Conservation (phyloP, 1,140 invertebrate genomes). For the Atta cephalotes region DNA sequence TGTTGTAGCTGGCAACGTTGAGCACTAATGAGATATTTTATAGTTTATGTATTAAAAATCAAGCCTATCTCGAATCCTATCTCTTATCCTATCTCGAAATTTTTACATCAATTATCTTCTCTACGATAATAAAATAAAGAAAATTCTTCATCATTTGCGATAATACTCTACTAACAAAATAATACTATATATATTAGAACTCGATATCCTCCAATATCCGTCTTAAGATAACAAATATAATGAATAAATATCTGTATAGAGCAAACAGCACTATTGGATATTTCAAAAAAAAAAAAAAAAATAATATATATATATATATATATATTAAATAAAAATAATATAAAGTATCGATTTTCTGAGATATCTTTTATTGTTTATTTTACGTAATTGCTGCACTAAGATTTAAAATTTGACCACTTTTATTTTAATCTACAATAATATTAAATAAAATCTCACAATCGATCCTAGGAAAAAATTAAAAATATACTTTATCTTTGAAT, state of each 20-base stretch:
- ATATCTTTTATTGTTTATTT: background rate
- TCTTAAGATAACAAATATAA: background rate
- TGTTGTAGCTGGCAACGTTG: background rate
- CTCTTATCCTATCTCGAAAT: background rate
- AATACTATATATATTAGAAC: background rate
- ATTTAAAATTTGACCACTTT: slow-evolving; percentile 14
- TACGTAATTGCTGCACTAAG: slow-evolving; percentile 5
- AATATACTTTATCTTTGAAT: background rate
- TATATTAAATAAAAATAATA: slow-evolving; percentile 47
- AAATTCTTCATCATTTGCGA: background rate
- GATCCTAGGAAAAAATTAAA: background rate
- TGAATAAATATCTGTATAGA: slow-evolving; percentile 8
- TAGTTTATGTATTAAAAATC: slow-evolving; percentile 7
- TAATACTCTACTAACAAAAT: background rate
- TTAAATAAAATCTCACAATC: background rate
- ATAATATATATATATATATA: no score
- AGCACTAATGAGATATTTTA: slow-evolving; percentile 18
- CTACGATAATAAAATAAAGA: background rate
- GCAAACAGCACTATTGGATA: background rate
- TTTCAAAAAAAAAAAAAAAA: background rate
- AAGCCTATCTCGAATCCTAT: background rate
- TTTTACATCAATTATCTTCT: background rate
- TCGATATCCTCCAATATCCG: slow-evolving; percentile 14
- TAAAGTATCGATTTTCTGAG: background rate
- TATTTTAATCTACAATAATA: background rate